These are phyloP conservation scores for Onychostoma macrolepis DNA, from an alignment of 2,113 vertebrate genomes.

Conservation along the genomic window DNA sequence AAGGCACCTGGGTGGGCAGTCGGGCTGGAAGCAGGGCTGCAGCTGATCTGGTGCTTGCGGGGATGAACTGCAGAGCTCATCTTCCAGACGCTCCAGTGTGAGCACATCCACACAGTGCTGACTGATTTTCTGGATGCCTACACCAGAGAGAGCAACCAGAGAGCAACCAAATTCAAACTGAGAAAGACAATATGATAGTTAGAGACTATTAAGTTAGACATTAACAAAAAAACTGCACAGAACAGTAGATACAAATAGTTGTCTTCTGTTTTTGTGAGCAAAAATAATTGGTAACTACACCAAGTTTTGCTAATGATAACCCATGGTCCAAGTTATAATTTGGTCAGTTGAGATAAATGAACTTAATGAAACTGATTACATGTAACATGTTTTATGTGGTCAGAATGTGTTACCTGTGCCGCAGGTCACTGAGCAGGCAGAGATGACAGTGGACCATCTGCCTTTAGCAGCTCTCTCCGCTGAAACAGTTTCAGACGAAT, in stretches of 20 bases:
- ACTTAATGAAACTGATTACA: not conserved
- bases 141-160: not conserved
- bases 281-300: not conserved
- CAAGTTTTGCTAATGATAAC: not conserved
- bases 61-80: conserved; percentile 70
- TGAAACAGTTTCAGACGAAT: conserved; percentile 65
- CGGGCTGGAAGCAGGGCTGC: conserved; percentile 73
- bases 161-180: too few relatives aligned
- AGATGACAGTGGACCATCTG: conserved; percentile 73
- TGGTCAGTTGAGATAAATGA: not conserved
- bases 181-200: too few relatives aligned
- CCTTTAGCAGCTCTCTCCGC: conserved; percentile 55
- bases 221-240: too few relatives aligned
- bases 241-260: not conserved
- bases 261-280: not conserved
- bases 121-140: conserved; percentile 76
- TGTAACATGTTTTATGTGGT: not conserved
- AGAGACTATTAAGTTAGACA: too few relatives aligned
- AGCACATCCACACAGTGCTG: conserved; percentile 78
- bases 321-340: not conserved
- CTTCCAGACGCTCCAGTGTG: conserved; percentile 66
- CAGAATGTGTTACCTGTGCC: conserved; percentile 79
- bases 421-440: conserved; percentile 87
- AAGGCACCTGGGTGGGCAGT: conserved; percentile 80
- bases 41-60: conserved; percentile 55